Evolutionary conservation across 2,888 invertebrate species (phyloP), one percentile per base, ranked within the genome.

Genomic region (Fragum fragum): DNA sequence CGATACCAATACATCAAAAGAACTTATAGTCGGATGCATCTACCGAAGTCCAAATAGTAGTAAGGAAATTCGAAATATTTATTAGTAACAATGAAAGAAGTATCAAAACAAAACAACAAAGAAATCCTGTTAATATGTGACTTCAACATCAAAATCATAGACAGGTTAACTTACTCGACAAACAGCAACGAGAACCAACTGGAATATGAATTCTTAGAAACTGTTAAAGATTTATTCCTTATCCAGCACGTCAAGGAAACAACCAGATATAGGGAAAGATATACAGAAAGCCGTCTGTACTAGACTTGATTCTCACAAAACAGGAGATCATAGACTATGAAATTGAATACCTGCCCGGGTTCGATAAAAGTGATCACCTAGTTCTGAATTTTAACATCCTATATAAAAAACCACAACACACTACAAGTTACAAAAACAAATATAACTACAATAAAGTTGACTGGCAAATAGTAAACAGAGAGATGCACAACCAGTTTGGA

Each of bases 41-140:
- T 61, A 61, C 32, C 29, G 61, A 61, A 61, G 61, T 32, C 61
- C 61, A 61, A 61, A 61, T 21, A 61, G 36, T 32, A 61, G 18
- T n/a, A 61, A 26, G 2, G 59, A 28, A 53, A 53, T 39, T 39
- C 39, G 7, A 39, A 39, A 39, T 6, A 6, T 9, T 39, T 39
- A 39, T 39, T 39, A 14, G 39, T 9, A 39, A 39, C 39, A 39
- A 9, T 39, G 39, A 39, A 39, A 14, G 32, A 36, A 6, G 32
- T 3, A 6, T 36, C 3, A 36, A 6, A 36, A 36, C 32, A 18
- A 18, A 47, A 47, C 47, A 47, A 3, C 3, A 47, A 9, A 14
- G n/a, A 47, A 9, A 47, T 47, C n/a, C 14, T 47, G 47, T 9
- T 47, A 2, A 16, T 47, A 1, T 5, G 47, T 9, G 47, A 47